Evolutionary conservation across 2,797 vertebrate species (phyloP).

Genomic region (Anguilla anguilla): DNA sequence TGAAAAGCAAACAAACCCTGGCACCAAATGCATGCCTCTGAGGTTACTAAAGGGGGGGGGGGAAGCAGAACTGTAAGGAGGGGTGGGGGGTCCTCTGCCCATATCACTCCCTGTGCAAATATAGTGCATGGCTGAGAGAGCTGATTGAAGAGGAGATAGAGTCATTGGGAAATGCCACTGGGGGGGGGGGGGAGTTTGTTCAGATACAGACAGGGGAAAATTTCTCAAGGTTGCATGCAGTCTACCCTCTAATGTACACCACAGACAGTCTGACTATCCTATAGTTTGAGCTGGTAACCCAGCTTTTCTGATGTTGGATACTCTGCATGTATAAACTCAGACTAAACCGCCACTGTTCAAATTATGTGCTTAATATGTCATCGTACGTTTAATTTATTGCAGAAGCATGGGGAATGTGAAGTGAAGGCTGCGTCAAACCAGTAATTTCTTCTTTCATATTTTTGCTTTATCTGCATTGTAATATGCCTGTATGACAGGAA

Average conservation of each 20-base stretch:
- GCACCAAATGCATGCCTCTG: neutral
- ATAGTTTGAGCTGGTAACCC: neutral
- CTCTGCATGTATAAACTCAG: neutral
- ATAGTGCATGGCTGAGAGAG: neutral
- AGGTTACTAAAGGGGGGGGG: constrained; percentile 13
- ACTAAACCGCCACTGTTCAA: neutral
- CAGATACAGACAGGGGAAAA: neutral
- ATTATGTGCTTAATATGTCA: neutral
- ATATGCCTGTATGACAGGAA: neutral
- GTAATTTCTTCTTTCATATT: neutral
- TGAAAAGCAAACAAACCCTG: neutral
- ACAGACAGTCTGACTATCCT: neutral
- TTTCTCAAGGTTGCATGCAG: neutral
- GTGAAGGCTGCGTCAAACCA: neutral
- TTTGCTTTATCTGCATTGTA: neutral
- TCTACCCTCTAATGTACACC: neutral
- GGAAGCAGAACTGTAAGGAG: neutral
- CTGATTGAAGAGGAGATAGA: constrained; percentile 15
- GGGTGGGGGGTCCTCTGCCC: neutral
- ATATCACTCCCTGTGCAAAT: neutral
- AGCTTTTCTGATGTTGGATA: neutral
- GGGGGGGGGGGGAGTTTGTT: neutral
- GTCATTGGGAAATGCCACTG: neutral
- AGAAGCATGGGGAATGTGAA: neutral
- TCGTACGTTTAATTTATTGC: neutral